These are phyloP conservation scores for Syritta pipiens DNA, from an alignment of 2,888 invertebrate species.

Conservation along the genomic window DNA sequence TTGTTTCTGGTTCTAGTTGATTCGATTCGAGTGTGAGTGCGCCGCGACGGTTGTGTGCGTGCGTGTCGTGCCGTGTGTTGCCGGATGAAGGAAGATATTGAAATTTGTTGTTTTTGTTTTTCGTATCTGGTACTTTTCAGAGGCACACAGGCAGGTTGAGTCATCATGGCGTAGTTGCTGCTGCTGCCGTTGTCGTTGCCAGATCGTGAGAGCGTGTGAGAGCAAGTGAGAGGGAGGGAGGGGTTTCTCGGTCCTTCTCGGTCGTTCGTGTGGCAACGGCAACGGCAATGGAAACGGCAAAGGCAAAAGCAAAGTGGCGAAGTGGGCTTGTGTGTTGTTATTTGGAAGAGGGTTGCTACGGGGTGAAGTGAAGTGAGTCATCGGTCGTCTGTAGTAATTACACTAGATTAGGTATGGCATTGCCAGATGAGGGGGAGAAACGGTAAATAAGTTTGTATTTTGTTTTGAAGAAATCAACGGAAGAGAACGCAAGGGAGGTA, in stretches of 20 bases:
- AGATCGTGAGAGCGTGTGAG: slow-evolving; percentile 28
- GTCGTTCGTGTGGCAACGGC: slow-evolving; percentile 13
- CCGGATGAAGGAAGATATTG: slow-evolving; percentile 66
- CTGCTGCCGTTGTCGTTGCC: slow-evolving; percentile 3
- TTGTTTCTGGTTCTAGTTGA: slow-evolving; percentile 49
- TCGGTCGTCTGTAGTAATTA: slow-evolving; percentile 45
- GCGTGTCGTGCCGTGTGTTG: slow-evolving; percentile 44
- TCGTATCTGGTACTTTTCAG: slow-evolving; percentile 52
- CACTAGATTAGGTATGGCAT: slow-evolving; percentile 18
- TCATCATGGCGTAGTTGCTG: slow-evolving; percentile 42
- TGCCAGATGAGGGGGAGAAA: slow-evolving; percentile 41
- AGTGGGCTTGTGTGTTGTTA: slow-evolving; percentile 25
- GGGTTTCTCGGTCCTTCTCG: slow-evolving; percentile 7
- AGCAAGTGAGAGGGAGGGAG: too few species aligned
- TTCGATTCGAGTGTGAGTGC: slow-evolving; percentile 62
- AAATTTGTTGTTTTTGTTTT: slow-evolving; percentile 28
- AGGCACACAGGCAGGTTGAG: slow-evolving; percentile 63
- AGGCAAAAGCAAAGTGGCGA: too few species aligned
- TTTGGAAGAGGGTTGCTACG: slow-evolving; percentile 62
- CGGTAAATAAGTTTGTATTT: slow-evolving; percentile 39
- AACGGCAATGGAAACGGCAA: neutral
- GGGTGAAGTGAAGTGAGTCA: slow-evolving; percentile 66
- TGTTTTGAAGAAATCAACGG: slow-evolving; percentile 10
- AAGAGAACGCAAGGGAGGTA: slow-evolving; percentile 38
- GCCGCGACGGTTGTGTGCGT: slow-evolving; percentile 36